Conservation (phyloP, 2,888 invertebrate genomes). For the Dysmachus trigonus region DNA sequence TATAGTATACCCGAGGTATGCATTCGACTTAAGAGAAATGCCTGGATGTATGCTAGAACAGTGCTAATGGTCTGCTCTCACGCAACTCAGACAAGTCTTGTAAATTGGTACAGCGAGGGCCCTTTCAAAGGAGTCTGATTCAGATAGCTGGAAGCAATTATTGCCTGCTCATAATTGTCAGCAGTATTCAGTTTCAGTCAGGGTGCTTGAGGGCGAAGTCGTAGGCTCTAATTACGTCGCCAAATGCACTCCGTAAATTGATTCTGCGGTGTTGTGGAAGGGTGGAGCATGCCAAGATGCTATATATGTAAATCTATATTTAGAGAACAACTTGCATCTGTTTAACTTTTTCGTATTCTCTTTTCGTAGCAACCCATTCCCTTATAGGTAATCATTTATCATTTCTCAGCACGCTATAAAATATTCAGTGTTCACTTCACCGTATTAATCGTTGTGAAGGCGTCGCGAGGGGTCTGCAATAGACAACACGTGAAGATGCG, state of each 20-base stretch:
- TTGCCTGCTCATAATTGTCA: conserved; percentile 47
- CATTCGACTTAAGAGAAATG: conserved; percentile 13
- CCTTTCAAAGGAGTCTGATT: not conserved
- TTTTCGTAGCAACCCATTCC: not conserved
- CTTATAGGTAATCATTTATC: not conserved
- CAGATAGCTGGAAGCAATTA: conserved; percentile 46
- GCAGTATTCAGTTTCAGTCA: conserved; percentile 1
- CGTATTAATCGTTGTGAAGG: not conserved
- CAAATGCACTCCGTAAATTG: conserved; percentile 26
- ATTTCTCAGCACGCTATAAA: not conserved
- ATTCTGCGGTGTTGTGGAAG: not conserved
- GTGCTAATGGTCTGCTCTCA: conserved; percentile 21
- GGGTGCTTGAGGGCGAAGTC: not conserved
- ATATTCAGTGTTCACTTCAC: not conserved
- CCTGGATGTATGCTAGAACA: not conserved
- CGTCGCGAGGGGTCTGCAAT: not conserved
- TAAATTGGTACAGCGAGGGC: not conserved
- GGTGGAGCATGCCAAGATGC: not conserved
- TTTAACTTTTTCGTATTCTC: not conserved
- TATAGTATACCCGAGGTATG: not conserved
- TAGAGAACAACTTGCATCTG: not conserved
- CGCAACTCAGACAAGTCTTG: not conserved
- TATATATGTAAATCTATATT: not conserved
- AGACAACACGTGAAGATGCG: not conserved
- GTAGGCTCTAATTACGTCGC: not conserved